These are phyloP conservation scores for Paracyclopina nana DNA, from an alignment of 1,140 invertebrate species.

Conservation along the genomic window DNA sequence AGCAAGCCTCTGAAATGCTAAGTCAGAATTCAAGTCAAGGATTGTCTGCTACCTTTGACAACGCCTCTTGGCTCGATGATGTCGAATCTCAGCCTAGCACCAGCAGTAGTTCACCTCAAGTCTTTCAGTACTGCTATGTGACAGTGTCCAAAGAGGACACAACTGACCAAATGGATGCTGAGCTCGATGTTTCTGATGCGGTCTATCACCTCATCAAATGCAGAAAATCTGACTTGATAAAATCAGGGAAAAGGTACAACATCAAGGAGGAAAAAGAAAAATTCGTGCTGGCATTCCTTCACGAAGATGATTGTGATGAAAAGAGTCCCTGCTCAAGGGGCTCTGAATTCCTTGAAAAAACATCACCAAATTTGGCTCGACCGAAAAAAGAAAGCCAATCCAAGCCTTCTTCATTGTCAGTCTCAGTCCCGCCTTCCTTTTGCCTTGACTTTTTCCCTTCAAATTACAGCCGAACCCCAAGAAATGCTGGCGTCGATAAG, in stretches of 20 bases:
- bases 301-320: not conserved
- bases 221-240: not conserved
- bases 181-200: not conserved
- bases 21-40: not conserved
- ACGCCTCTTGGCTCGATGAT: slow-evolving; percentile 2
- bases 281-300: not conserved
- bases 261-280: not conserved
- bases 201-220: slow-evolving; percentile 5
- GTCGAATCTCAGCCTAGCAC: too few species aligned
- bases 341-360: not conserved
- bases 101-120: too few species aligned
- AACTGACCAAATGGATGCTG: not conserved
- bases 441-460: not conserved
- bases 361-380: not conserved
- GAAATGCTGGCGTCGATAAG: not conserved
- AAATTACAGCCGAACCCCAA: not conserved
- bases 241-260: not conserved
- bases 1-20: not conserved
- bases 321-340: not conserved
- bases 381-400: not conserved
- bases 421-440: not conserved
- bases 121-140: slow-evolving; percentile 2
- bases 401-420: not conserved
- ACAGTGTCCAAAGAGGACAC: not conserved
- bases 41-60: not conserved